Evolutionary conservation across 2,113 vertebrate species (phyloP).

Genomic region (Oreamnos americanus): DNA sequence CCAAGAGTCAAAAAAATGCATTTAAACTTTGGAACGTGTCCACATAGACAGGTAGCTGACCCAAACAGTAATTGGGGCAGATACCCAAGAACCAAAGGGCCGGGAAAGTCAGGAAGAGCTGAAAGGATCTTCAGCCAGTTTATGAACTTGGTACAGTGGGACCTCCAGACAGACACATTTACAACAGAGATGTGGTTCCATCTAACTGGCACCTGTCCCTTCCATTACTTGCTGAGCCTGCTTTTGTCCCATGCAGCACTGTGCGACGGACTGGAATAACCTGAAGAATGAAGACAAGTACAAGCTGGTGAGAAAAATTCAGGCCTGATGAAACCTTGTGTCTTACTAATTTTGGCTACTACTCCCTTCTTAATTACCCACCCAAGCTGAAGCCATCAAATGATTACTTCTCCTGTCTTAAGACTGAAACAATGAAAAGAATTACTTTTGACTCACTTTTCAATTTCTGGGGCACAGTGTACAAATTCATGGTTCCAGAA

Average conservation of each 20-base stretch:
- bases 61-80: conserved; percentile 64
- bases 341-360: neutral
- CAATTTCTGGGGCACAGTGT: conserved; percentile 99
- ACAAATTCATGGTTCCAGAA: conserved; percentile 99
- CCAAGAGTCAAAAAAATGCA: conserved; percentile 83
- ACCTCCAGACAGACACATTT: conserved; percentile 62
- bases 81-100: conserved; percentile 73
- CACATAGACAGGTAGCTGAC: conserved; percentile 74
- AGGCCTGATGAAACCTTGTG: neutral
- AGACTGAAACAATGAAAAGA: neutral
- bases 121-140: conserved; percentile 83
- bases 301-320: neutral
- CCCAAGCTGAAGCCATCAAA: neutral
- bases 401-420: neutral
- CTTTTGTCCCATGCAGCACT: conserved; percentile 99
- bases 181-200: conserved; percentile 57
- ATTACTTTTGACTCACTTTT: conserved; percentile 90
- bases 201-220: conserved; percentile 97
- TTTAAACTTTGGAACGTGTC: conserved; percentile 86
- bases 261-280: conserved; percentile 98
- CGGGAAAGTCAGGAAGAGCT: conserved; percentile 79
- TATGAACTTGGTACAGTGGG: conserved; percentile 51
- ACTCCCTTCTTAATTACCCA: neutral
- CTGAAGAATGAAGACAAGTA: conserved; percentile 75
- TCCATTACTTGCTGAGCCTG: conserved; percentile 99